Evolutionary conservation across 2,797 vertebrate species (phyloP).

Genomic region (Eulemur coronatus): DNA sequence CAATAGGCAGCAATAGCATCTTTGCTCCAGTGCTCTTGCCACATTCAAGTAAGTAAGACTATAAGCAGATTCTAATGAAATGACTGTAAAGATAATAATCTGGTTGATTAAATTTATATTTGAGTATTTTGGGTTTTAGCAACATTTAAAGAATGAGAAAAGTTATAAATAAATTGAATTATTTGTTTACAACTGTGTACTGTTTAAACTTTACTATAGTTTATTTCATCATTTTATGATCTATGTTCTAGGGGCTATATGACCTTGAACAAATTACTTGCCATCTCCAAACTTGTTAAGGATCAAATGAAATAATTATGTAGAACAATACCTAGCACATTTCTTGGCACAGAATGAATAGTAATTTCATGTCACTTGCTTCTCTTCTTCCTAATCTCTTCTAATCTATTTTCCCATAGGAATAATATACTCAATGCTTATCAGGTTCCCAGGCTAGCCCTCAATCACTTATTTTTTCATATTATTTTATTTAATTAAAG

Average conservation of each 20-base stretch:
- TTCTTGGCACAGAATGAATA: background rate
- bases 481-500: background rate
- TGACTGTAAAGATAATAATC: background rate
- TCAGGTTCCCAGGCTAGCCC: background rate
- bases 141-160: constrained; percentile 19
- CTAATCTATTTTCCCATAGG: background rate
- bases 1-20: constrained; percentile 91
- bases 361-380: background rate
- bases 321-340: background rate
- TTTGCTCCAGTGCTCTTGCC: constrained; percentile 91
- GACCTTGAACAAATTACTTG: background rate
- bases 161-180: constrained; percentile 12
- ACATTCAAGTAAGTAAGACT: constrained; percentile 91
- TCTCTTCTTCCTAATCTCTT: background rate
- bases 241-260: background rate
- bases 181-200: constrained; percentile 1
- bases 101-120: background rate
- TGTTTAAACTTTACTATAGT: constrained; percentile 20
- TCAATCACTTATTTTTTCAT: background rate
- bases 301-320: background rate
- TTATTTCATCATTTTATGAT: constrained; percentile 39
- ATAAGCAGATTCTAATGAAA: constrained; percentile 7
- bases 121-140: constrained; percentile 21
- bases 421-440: constrained; percentile 9
- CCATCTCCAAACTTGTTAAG: background rate